A percentile compares a stretch with the other conserved stretches of the same genome.
phyloP scores from a whole-genome alignment of 23 tunicate species.

The Oikopleura dioica region DNA sequence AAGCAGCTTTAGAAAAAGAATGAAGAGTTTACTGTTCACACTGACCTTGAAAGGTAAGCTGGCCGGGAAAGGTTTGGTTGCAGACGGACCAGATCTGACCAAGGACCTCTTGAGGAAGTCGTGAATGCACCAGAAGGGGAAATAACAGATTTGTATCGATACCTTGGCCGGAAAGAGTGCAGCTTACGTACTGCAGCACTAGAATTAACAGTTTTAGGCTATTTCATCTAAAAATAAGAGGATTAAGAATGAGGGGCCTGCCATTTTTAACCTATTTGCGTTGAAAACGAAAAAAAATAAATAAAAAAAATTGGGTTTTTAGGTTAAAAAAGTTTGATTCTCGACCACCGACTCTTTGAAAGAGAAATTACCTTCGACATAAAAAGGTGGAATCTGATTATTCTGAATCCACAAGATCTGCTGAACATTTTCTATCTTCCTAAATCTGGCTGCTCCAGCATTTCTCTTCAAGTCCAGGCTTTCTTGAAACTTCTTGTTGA shows the following conservation, averaged over 20 bases:
- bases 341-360: neutral
- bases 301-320: neutral
- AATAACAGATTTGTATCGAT: neutral
- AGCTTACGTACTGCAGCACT: neutral
- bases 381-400: neutral
- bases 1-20: too few relatives aligned
- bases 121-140: neutral
- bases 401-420: neutral
- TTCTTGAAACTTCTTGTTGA: neutral
- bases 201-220: too few relatives aligned
- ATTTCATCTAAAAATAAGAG: too few relatives aligned
- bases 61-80: slow-evolving; percentile 3
- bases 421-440: neutral
- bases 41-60: neutral
- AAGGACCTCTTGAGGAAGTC: neutral
- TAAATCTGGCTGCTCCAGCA: neutral
- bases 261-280: too few relatives aligned
- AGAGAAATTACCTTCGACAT: neutral
- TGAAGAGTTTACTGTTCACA: too few relatives aligned
- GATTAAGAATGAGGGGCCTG: too few relatives aligned
- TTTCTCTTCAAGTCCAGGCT: neutral
- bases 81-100: slow-evolving; percentile 6
- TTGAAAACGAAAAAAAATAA: too few relatives aligned
- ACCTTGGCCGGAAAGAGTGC: neutral
- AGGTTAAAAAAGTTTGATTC: neutral